Evolutionary conservation across 2,888 invertebrate species (phyloP), one percentile per base, ranked within the genome.

Genomic region (Drosophila stalkeri): DNA sequence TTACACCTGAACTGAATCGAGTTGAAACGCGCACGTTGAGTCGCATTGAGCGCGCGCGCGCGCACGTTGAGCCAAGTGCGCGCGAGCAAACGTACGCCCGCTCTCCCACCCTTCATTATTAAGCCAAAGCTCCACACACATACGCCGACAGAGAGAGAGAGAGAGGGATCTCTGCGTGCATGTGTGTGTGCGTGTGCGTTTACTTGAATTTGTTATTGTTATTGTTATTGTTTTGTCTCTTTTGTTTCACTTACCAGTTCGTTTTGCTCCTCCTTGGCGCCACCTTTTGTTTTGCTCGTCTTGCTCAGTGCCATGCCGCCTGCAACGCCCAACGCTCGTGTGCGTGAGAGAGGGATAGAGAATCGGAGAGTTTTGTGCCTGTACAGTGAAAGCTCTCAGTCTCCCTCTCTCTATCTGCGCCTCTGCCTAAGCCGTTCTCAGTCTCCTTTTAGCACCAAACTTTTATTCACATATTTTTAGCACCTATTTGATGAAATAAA

Each of bases 261-360:
- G 71, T 77, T 86, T 75, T 88, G 86, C 75, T 86, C 77, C 73
- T 84, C 86, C 86, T 88, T 86, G 86, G 86, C 84, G 79, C 87
- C 85, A 82, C 82, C 77, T 79, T 85, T 82, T 74, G 82, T 69
- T 79, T 79, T 85, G 75, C 65, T 85, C 69, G 80, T 80, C 62
- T 85, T 86, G 77, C 87, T 85, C 64, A 85, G 69, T 77, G 85
- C 85, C 85, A 85, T 85, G 56, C 75, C 84, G 63, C 66, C 69
- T 52, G 54, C 69, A 65, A 60, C 60, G 47, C 74, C 62, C 70
- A 27, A 27, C 27, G 60, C 73, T 52, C 41, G n/a, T 43, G 27
- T 60, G 5, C 37, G 16, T 52, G 47, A 33, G 35, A 46, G 23
- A 51, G 54, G 41, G 37, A 14, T 18, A 35, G 57, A 20, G 20